Percentiles rank a stretch among this genome's conserved stretches.
These are phyloP conservation scores for Napeogenes sylphis DNA, from an alignment of 2,888 invertebrate genomes.

Conservation along the genomic window DNA sequence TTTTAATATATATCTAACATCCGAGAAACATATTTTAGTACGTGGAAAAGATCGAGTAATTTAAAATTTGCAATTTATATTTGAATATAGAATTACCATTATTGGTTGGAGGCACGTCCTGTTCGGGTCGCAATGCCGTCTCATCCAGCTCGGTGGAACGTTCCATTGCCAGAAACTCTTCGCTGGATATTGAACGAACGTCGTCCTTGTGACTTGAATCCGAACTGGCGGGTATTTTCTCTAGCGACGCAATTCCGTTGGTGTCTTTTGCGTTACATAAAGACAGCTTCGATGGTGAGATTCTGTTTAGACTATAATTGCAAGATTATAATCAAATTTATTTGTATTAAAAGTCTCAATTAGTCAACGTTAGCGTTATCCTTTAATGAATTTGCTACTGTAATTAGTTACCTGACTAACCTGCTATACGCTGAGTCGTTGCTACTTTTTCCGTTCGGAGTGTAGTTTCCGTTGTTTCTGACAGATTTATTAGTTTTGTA, in stretches of 20 bases:
- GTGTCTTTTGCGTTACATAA: constrained; percentile 61
- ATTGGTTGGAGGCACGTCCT: constrained; percentile 43
- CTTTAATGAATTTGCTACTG: background rate
- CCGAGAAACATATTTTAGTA: no score
- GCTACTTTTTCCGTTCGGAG: constrained; percentile 62
- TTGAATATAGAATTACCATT: constrained; percentile 42
- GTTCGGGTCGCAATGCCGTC: constrained; percentile 47
- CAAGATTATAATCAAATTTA: background rate
- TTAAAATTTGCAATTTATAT: no score
- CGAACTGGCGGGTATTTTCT: constrained; percentile 56
- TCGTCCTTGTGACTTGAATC: constrained; percentile 66
- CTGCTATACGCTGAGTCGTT: constrained; percentile 91
- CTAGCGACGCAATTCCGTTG: constrained; percentile 51
- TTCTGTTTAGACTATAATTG: constrained; percentile 60
- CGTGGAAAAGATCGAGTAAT: no score
- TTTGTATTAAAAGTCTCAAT: constrained; percentile 6
- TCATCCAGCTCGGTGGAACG: constrained; percentile 63
- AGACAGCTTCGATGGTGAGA: constrained; percentile 71
- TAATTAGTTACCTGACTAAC: constrained; percentile 76
- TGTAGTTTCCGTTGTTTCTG: constrained; percentile 59
- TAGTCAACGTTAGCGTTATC: background rate
- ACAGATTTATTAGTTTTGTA: constrained; percentile 58
- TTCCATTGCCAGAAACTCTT: constrained; percentile 72
- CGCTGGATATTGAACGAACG: constrained; percentile 61
- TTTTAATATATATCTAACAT: no score